These are phyloP conservation scores for Seladonia tumulorum DNA, from an alignment of 2,888 invertebrate genomes.

Conservation along the genomic window DNA sequence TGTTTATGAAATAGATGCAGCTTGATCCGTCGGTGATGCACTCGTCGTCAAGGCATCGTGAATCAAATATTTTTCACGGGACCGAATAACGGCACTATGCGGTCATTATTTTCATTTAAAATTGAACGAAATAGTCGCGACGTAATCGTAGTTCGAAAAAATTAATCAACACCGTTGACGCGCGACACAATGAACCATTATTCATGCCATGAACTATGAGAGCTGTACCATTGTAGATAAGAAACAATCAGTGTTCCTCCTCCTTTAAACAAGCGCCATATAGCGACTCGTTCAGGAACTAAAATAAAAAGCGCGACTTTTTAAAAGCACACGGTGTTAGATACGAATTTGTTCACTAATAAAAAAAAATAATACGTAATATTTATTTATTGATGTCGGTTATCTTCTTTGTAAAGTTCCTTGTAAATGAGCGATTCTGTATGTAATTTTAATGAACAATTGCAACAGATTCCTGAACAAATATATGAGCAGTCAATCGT, in stretches of 20 bases:
- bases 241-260: slow-evolving; percentile 4
- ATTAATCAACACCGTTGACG: slow-evolving; percentile 49
- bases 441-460: not conserved
- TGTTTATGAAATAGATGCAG: slow-evolving; percentile 37
- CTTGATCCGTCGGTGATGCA: not conserved
- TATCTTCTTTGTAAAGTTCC: not conserved
- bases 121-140: not conserved
- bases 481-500: not conserved
- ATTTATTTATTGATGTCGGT: not conserved
- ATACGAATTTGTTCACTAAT: not conserved
- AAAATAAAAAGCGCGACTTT: slow-evolving; percentile 14
- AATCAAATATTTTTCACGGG: not conserved
- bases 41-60: slow-evolving; percentile 53
- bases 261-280: not conserved
- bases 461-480: not conserved
- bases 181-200: slow-evolving; percentile 48
- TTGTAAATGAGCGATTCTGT: not conserved
- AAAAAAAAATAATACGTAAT: not conserved
- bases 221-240: slow-evolving; percentile 15
- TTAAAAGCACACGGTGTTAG: not conserved
- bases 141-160: slow-evolving; percentile 31
- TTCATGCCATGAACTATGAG: slow-evolving; percentile 16
- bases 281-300: slow-evolving; percentile 14
- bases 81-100: not conserved
- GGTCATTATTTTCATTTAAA: slow-evolving; percentile 17